Evolutionary conservation across 1,140 invertebrate genomes (phyloP).

Genomic region (Diprion similis): DNA sequence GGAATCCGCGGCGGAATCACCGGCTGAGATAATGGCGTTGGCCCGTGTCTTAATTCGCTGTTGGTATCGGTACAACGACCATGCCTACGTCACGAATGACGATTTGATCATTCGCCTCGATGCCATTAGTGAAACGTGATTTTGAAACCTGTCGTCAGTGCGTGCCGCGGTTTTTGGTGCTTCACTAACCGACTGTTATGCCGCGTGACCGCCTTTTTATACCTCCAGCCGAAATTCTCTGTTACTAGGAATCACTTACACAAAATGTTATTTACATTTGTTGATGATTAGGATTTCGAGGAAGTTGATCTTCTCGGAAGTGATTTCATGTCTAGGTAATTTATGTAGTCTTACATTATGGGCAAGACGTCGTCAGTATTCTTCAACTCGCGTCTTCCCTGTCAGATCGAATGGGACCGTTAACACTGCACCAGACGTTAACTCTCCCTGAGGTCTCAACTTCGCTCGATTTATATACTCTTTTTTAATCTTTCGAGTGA

Average conservation of each 20-base stretch:
- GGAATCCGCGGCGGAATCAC: slow-evolving; percentile 21
- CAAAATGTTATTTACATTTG: slow-evolving; percentile 10
- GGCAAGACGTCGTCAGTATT: not conserved
- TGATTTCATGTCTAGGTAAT: not conserved
- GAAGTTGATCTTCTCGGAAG: not conserved
- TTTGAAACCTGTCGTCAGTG: not conserved
- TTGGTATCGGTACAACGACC: not conserved
- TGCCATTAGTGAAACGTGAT: not conserved
- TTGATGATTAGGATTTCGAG: not conserved
- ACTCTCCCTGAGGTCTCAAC: too few relatives aligned
- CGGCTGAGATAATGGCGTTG: not conserved
- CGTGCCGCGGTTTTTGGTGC: not conserved
- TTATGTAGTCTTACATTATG: not conserved
- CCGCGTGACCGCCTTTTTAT: not conserved
- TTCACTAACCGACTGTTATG: not conserved
- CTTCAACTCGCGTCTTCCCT: too few relatives aligned
- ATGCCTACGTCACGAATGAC: not conserved
- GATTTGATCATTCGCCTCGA: not conserved
- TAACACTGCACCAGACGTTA: too few relatives aligned
- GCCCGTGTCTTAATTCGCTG: not conserved
- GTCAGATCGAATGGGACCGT: too few relatives aligned
- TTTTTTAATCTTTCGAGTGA: too few relatives aligned
- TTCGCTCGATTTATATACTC: too few relatives aligned
- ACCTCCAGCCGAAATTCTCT: not conserved
- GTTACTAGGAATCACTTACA: slow-evolving; percentile 11